Base-by-base conservation (phyloP, 1,140 invertebrate genomes). In the Penaeus vannamei region DNA sequence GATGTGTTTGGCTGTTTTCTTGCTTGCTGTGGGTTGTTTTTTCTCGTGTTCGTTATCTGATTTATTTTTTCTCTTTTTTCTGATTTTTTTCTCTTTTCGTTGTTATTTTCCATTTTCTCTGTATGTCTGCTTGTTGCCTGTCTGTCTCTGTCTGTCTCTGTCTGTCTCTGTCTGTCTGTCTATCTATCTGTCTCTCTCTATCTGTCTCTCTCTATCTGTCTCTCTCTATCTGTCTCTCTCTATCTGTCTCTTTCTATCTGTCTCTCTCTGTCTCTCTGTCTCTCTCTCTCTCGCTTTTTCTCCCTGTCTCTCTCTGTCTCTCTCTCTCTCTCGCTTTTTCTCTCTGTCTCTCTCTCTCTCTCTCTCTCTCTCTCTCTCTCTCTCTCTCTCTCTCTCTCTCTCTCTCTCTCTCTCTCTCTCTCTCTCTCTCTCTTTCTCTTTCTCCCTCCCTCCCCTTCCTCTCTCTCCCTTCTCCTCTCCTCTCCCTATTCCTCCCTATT, bases 21-120 rank as follows among this genome's bases (percentile, higher is more conserved):
- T 46, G 36, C 83, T 84, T 32, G 62, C 83, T 84, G n/a, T n/a
- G n/a, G n/a, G n/a, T n/a, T 86, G 29, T 62, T 60, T 85, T 60
- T 59, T 69, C 64, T 84, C 62, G 42, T 46, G 42, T 64, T 84
- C 23, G 64, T 84, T 46, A 36, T 46, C 26, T n/a, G 59, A n/a
- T 82, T 26, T 26, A 59, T 83, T 23, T 26, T 59, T 62, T 42
- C 26, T 59, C 62, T 42, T 69, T 62, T 66, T 17, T 14, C 42
- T 17, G 26, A 19, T 29, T 7, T 62, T n/a, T n/a, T n/a, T 23
- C n/a, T 42, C n/a, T 22, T 29, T 42, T 22, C 46, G 19, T 19
- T 61, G 26, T 62, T 19, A 36, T 59, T 82, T 22, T 60, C 59
- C 12, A 26, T 26, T 83, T n/a, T 26, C 12, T 26, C 23, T 59